Conservation (phyloP, 1,140 invertebrate genomes). For the Eriosoma lanigerum region DNA sequence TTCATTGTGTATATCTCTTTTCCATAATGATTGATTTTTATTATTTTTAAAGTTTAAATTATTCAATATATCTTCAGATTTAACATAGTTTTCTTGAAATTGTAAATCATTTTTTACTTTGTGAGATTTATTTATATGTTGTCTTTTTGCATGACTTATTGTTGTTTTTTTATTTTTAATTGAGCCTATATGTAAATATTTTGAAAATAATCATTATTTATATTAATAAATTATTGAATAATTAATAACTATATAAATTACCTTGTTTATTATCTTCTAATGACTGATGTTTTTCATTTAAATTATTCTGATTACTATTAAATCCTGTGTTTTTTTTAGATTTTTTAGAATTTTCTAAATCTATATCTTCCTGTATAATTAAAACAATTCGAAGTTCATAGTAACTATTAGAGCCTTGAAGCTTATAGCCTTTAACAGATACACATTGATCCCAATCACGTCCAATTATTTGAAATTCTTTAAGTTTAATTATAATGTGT, state of each 20-base stretch:
- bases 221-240: background rate
- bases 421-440: background rate
- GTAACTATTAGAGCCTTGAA: background rate
- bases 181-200: background rate
- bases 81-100: background rate
- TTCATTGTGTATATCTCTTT: background rate
- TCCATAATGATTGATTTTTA: background rate
- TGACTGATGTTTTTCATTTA: background rate
- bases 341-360: too few species aligned
- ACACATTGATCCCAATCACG: conserved; percentile 29
- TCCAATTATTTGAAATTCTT: conserved; percentile 38
- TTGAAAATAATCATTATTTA: background rate
- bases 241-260: background rate
- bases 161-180: background rate
- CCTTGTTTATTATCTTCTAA: background rate
- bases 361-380: conserved; percentile 18
- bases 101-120: background rate
- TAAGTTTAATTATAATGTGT: background rate
- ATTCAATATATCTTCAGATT: background rate
- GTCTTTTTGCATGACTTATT: background rate
- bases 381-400: background rate
- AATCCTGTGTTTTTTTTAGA: background rate
- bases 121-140: background rate
- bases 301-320: background rate
- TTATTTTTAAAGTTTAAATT: background rate